A percentile compares a stretch with the other conserved stretches of the same genome.
Evolutionary conservation across 2,113 vertebrate species (phyloP).

Genomic region (Protomyctophum bolini): DNA sequence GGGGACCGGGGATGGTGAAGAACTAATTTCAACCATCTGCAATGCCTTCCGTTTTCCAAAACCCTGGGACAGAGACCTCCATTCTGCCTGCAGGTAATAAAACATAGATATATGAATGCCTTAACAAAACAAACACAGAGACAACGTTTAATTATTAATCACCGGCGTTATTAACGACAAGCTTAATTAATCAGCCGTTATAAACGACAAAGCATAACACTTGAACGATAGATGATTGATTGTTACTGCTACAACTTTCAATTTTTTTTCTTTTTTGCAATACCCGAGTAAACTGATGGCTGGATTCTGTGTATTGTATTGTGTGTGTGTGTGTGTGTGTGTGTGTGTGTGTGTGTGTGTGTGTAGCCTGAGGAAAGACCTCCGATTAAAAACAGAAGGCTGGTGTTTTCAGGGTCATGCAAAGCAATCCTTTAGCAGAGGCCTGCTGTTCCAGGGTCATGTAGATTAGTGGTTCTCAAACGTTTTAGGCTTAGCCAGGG

Average conservation of each 20-base stretch:
- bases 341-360: conserved; percentile 3
- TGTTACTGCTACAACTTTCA: conserved; percentile 5
- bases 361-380: conserved; percentile 8
- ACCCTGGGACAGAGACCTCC: too few species aligned
- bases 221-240: background rate
- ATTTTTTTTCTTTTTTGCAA: conserved; percentile 4
- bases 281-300: conserved; percentile 7
- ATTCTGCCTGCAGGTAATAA: too few species aligned
- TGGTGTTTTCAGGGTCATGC: conserved; percentile 12
- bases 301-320: background rate
- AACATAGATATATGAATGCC: too few species aligned
- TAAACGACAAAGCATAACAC: background rate
- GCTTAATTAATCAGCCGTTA: background rate
- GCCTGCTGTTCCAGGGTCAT: too few species aligned
- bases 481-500: too few species aligned
- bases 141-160: too few species aligned
- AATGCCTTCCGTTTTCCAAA: too few species aligned
- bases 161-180: background rate
- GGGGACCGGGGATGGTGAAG: too few species aligned
- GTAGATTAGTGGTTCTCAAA: too few species aligned
- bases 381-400: conserved; percentile 20
- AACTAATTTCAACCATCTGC: too few species aligned
- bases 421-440: background rate
- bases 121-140: too few species aligned
- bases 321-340: background rate